phyloP scores from a whole-genome alignment of 1,140 invertebrate genomes.

The Cydia amplana region DNA sequence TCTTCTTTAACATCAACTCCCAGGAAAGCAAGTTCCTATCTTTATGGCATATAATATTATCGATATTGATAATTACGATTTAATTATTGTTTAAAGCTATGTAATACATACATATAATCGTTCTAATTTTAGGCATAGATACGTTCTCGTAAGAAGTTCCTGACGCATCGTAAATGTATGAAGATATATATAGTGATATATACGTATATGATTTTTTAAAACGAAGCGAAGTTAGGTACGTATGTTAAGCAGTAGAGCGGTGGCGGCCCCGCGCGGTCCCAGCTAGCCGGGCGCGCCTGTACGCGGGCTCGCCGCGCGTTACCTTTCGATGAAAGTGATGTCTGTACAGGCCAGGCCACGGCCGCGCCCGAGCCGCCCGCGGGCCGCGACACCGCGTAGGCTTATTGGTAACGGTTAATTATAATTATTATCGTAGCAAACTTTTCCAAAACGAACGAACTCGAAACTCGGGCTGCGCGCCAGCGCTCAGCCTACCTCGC shows the following conservation, averaged over 20 bases:
- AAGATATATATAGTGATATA: conserved; percentile 77
- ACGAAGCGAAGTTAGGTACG: conserved; percentile 75
- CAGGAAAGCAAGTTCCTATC: conserved; percentile 86
- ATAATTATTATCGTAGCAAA: conserved; percentile 80
- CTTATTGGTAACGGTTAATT: conserved; percentile 78
- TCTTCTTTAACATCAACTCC: conserved; percentile 76
- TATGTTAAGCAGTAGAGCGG: conserved; percentile 78
- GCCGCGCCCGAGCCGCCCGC: conserved; percentile 55
- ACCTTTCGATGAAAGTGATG: conserved; percentile 24
- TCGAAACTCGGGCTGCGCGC: conserved; percentile 84
- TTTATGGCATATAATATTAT: conserved; percentile 82
- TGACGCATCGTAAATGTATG: conserved; percentile 79
- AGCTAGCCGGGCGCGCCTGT: conserved; percentile 2
- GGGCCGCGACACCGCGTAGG: conserved; percentile 78
- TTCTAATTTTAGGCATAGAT: conserved; percentile 80
- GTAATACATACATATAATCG: conserved; percentile 81
- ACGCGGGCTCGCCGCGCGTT: conserved; percentile 19
- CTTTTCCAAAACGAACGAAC: conserved; percentile 85
- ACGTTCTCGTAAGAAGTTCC: conserved; percentile 81
- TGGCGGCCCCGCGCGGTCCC: conserved; percentile 34
- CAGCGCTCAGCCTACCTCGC: conserved; percentile 83
- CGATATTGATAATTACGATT: conserved; percentile 81
- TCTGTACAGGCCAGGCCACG: not conserved
- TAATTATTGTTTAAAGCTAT: conserved; percentile 81
- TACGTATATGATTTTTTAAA: conserved; percentile 79